Percentiles rank a stretch among this genome's conserved stretches.
These are phyloP conservation scores for Synchiropus splendidus DNA, from an alignment of 2,113 vertebrate genomes.

Conservation along the genomic window DNA sequence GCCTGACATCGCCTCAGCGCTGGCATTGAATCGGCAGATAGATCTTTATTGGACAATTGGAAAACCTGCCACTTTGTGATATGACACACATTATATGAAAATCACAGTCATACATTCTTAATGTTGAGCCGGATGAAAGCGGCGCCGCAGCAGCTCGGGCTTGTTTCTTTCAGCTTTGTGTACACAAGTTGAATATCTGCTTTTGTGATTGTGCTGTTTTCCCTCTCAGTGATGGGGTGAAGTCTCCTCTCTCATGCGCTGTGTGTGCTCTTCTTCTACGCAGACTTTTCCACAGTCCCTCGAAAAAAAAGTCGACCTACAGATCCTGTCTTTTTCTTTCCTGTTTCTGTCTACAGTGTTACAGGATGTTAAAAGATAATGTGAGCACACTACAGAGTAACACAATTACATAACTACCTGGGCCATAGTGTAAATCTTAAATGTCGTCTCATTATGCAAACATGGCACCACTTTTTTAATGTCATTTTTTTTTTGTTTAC, in stretches of 20 bases:
- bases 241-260: conserved; percentile 7
- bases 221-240: conserved; percentile 10
- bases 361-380: too few relatives aligned
- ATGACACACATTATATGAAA: conserved; percentile 68
- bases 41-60: conserved; percentile 72
- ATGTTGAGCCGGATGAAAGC: conserved; percentile 52
- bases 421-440: too few relatives aligned
- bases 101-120: conserved; percentile 66
- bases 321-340: too few relatives aligned
- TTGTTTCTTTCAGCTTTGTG: conserved; percentile 24
- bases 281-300: too few relatives aligned
- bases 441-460: too few relatives aligned
- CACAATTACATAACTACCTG: too few relatives aligned
- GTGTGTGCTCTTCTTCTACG: background rate
- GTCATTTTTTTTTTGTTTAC: too few relatives aligned
- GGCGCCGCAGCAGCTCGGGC: conserved; percentile 25
- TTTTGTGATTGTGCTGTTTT: conserved; percentile 2
- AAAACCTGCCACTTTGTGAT: conserved; percentile 62
- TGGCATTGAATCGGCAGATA: conserved; percentile 67
- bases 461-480: too few relatives aligned
- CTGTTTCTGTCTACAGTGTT: too few relatives aligned
- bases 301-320: too few relatives aligned
- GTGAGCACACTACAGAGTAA: too few relatives aligned
- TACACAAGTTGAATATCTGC: conserved; percentile 18
- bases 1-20: conserved; percentile 51